phyloP scores from a whole-genome alignment of 2,113 vertebrate genomes.

The Pituophis catenifer region DNA sequence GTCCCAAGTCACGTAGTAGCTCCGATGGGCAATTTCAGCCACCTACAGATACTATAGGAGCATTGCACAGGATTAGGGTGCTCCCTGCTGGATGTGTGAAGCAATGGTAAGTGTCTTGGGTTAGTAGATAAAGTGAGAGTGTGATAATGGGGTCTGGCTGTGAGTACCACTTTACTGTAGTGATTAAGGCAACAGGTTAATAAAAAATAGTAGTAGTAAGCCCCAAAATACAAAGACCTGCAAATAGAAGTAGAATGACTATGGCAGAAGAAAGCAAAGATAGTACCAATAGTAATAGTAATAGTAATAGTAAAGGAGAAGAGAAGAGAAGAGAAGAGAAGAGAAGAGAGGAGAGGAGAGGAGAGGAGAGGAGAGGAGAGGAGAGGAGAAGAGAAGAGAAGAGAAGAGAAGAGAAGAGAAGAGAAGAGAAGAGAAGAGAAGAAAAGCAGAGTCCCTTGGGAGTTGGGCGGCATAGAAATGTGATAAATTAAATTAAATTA shows the following conservation, averaged over 20 bases:
- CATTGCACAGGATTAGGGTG: neutral
- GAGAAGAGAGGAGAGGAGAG: too few species aligned
- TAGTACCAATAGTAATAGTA: neutral
- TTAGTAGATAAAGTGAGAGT: neutral
- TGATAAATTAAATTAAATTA: too few species aligned
- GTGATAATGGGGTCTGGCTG: neutral
- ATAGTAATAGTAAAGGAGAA: too few species aligned
- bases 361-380: too few species aligned
- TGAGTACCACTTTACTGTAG: neutral
- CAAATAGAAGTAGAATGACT: neutral
- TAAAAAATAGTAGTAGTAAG: neutral
- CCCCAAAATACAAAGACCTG: neutral
- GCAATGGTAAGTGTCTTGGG: neutral
- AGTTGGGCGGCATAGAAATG: too few species aligned
- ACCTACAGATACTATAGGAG: neutral
- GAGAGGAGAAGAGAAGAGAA: too few species aligned
- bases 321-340: too few species aligned
- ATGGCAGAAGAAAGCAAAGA: neutral
- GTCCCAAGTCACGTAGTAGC: slow-evolving; percentile 15
- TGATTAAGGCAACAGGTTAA: neutral
- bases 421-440: too few species aligned
- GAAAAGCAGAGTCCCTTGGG: too few species aligned
- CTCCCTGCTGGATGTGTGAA: neutral
- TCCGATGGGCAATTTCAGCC: neutral
- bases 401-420: too few species aligned